These are phyloP conservation scores for Sinhomidia bicolor DNA, from an alignment of 2,888 invertebrate species.

Conservation along the genomic window DNA sequence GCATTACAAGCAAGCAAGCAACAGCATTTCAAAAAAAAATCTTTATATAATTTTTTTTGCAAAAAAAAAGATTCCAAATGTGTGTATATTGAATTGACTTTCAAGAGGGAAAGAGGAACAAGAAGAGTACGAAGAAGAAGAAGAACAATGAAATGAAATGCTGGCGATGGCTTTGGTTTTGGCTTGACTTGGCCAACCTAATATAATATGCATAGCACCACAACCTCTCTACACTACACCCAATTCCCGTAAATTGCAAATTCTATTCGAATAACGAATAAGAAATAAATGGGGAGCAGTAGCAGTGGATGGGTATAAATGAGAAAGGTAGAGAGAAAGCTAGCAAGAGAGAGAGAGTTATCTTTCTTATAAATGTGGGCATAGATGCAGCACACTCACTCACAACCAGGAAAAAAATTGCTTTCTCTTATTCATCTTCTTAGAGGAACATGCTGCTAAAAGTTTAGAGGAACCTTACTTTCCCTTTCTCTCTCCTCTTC, in stretches of 20 bases:
- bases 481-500: conserved; percentile 13
- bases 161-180: neutral
- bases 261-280: conserved; percentile 40
- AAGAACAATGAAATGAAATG: neutral
- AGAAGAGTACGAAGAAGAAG: conserved; percentile 21
- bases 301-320: too few relatives aligned
- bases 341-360: too few relatives aligned
- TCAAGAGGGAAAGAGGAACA: too few relatives aligned
- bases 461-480: conserved; percentile 11
- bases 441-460: neutral
- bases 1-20: too few relatives aligned
- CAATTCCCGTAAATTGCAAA: conserved; percentile 65
- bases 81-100: conserved; percentile 61
- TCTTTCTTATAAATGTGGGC: conserved; percentile 6
- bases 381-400: too few relatives aligned
- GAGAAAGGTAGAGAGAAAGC: too few relatives aligned
- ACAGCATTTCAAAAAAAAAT: neutral
- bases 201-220: conserved; percentile 65
- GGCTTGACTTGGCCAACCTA: conserved; percentile 12
- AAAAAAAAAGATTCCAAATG: conserved; percentile 40
- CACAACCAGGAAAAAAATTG: neutral
- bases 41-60: neutral
- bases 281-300: conserved; percentile 36
- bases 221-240: conserved; percentile 37
- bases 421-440: neutral